Evolutionary conservation across 2,888 invertebrate species (phyloP).

Genomic region (Lithophane semibrunnea): DNA sequence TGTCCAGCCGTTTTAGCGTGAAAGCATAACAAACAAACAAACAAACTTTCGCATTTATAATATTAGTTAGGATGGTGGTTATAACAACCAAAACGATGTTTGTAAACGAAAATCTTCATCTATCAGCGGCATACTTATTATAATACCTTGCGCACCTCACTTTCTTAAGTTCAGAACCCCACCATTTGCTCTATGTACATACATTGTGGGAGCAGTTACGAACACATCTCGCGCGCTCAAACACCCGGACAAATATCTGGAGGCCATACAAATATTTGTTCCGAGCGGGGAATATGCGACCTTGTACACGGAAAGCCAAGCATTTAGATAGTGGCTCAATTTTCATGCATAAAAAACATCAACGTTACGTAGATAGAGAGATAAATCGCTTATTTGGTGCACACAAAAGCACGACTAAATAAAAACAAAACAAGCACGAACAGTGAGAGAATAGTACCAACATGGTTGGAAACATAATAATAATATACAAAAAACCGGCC

Average conservation of each 20-base stretch:
- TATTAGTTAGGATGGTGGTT: neutral
- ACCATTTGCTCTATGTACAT: conserved; percentile 20
- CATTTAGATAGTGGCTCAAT: neutral
- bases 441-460: too few species aligned
- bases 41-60: too few species aligned
- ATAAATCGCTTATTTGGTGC: neutral
- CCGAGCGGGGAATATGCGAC: neutral
- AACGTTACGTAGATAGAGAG: neutral
- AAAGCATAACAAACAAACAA: too few species aligned
- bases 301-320: neutral
- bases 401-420: neutral
- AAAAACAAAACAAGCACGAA: too few species aligned
- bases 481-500: too few species aligned
- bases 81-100: neutral
- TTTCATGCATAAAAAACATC: neutral
- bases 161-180: neutral
- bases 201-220: conserved; percentile 29
- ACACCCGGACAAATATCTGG: conserved; percentile 32
- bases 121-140: neutral
- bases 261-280: conserved; percentile 39
- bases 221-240: conserved; percentile 32
- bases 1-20: too few species aligned
- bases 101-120: neutral
- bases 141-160: neutral
- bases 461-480: too few species aligned